Conservation (phyloP, 2,797 vertebrate genomes). For the Molothrus ater region DNA sequence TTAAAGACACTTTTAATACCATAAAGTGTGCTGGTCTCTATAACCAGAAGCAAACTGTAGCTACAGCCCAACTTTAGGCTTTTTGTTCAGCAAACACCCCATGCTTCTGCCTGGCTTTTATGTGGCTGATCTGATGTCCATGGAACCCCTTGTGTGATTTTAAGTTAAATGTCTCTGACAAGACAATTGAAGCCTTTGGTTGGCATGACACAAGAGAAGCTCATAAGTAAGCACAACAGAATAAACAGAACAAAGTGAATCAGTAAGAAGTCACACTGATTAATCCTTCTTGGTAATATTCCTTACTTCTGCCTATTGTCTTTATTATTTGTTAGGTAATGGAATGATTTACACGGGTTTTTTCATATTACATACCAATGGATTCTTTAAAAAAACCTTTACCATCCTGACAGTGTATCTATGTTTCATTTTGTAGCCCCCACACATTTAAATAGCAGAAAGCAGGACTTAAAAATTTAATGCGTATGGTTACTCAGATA, state of each 20-base stretch:
- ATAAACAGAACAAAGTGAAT: neutral
- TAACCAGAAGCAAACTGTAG: neutral
- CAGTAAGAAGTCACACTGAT: neutral
- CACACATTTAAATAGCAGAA: neutral
- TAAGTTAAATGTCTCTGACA: neutral
- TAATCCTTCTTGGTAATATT: neutral
- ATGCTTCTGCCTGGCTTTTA: neutral
- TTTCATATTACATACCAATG: neutral
- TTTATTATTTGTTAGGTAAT: neutral
- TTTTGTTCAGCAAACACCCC: neutral
- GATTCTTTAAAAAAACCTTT: neutral
- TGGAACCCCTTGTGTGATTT: neutral
- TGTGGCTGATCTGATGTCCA: rapidly evolving
- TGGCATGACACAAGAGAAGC: neutral
- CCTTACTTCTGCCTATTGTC: neutral
- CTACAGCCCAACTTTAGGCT: neutral
- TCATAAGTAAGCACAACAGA: neutral
- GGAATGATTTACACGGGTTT: neutral
- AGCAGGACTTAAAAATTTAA: neutral
- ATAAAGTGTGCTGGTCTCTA: neutral
- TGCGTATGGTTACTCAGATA: neutral
- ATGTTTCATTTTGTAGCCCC: neutral
- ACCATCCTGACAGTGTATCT: neutral
- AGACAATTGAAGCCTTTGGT: neutral
- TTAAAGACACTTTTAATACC: neutral